phyloP scores from a whole-genome alignment of 1,140 invertebrate genomes.

The Micrasema longulum region DNA sequence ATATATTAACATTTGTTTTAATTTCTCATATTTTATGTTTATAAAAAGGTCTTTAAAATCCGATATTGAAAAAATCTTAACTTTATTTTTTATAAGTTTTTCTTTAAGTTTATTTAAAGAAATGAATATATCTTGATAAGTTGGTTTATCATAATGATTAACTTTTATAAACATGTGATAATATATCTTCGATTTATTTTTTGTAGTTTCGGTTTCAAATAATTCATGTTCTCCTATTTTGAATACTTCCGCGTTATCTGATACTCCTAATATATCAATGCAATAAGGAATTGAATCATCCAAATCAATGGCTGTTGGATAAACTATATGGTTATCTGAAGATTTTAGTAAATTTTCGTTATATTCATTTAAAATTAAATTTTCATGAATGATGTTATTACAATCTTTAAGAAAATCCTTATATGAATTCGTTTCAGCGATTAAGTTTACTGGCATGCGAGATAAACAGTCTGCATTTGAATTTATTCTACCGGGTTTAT shows the following conservation, averaged over 20 bases:
- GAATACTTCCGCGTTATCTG: conserved; percentile 30
- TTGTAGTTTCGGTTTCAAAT: conserved; percentile 6
- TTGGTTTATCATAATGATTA: conserved; percentile 48
- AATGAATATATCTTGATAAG: conserved; percentile 47
- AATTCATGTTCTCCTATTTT: conserved; percentile 11
- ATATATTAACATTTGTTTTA: conserved; percentile 48
- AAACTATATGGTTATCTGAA: conserved; percentile 26
- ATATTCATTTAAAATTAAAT: conserved; percentile 28
- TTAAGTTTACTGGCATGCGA: not conserved
- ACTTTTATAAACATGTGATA: conserved; percentile 48
- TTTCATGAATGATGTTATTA: not conserved
- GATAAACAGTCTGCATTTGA: conserved; percentile 18
- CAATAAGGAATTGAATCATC: conserved; percentile 26
- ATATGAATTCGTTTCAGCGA: conserved; percentile 2
- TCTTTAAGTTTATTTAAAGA: conserved; percentile 41
- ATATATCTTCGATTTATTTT: not conserved
- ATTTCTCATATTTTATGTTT: conserved; percentile 46
- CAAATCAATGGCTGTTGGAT: conserved; percentile 21
- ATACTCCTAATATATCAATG: not conserved
- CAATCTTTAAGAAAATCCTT: conserved; percentile 15
- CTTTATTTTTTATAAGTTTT: conserved; percentile 35
- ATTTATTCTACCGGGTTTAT: conserved; percentile 61
- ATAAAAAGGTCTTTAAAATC: conserved; percentile 32
- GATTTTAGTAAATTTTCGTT: conserved; percentile 23
- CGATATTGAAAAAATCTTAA: conserved; percentile 39